These are phyloP conservation scores for Saccostrea glomerata DNA, from an alignment of 1,140 invertebrate species.

Conservation along the genomic window DNA sequence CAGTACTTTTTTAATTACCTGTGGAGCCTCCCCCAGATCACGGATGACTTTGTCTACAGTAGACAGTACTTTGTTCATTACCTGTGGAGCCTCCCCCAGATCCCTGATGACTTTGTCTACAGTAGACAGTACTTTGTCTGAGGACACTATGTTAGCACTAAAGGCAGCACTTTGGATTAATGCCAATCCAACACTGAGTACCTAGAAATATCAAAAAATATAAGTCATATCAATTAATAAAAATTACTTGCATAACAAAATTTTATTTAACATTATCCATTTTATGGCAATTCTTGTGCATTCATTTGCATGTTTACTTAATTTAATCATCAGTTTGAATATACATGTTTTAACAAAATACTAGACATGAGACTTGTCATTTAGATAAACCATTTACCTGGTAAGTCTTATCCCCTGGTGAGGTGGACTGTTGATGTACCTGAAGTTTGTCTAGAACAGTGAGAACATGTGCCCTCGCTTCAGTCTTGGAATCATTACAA, in stretches of 20 bases:
- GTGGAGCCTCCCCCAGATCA: neutral
- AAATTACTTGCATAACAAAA: too few species aligned
- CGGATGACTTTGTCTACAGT: neutral
- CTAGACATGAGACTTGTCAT: neutral
- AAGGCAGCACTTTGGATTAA: neutral
- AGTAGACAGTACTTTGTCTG: slow-evolving; percentile 2
- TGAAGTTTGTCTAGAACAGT: slow-evolving; percentile 61
- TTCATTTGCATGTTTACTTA: too few species aligned
- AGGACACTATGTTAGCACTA: neutral
- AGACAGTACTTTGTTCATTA: neutral
- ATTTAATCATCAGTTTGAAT: too few species aligned
- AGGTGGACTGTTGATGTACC: slow-evolving; percentile 44
- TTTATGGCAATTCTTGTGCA: too few species aligned
- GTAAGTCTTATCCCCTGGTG: slow-evolving; percentile 37
- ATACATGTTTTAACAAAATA: too few species aligned
- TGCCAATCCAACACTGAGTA: neutral
- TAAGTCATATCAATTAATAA: too few species aligned
- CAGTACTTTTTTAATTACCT: neutral
- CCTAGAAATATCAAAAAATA: neutral
- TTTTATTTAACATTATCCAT: too few species aligned
- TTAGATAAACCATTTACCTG: slow-evolving; percentile 50
- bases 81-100: neutral
- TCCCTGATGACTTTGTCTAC: neutral
- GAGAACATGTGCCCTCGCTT: slow-evolving; percentile 63
- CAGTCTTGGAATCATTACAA: slow-evolving; percentile 66